phyloP scores from a whole-genome alignment of 2,888 invertebrate genomes.

The Idaea dimidiata region DNA sequence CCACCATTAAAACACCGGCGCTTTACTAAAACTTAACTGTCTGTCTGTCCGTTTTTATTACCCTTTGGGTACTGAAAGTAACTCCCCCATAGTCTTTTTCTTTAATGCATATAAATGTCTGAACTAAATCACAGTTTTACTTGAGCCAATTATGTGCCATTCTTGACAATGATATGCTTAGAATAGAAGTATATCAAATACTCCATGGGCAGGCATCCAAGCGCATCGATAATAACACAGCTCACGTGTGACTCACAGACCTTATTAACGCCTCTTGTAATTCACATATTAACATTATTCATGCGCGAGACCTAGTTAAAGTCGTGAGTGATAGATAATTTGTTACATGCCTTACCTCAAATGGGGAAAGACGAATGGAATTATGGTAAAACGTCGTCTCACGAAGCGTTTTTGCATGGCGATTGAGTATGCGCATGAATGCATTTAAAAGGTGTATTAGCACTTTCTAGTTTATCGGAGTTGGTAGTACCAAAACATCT shows the following conservation, averaged over 20 bases:
- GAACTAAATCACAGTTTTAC: too few relatives aligned
- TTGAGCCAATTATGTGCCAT: background rate
- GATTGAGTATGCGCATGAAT: slow-evolving; percentile 2
- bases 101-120: too few relatives aligned
- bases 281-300: slow-evolving; percentile 56
- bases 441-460: slow-evolving; percentile 23
- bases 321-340: slow-evolving; percentile 41
- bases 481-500: background rate
- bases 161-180: slow-evolving; percentile 9
- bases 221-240: slow-evolving; percentile 48
- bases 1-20: too few relatives aligned
- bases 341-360: slow-evolving; percentile 31
- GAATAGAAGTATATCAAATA: slow-evolving; percentile 11
- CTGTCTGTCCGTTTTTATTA: too few relatives aligned
- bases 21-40: too few relatives aligned
- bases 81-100: too few relatives aligned
- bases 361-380: slow-evolving; percentile 24
- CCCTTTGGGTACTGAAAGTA: too few relatives aligned
- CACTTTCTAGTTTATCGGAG: slow-evolving; percentile 9
- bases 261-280: slow-evolving; percentile 54
- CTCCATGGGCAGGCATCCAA: slow-evolving; percentile 30
- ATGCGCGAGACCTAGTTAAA: slow-evolving; percentile 56
- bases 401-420: slow-evolving; percentile 23
- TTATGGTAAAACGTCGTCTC: slow-evolving; percentile 24
- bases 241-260: slow-evolving; percentile 55